These are phyloP conservation scores for Zaprionus taronus DNA, from an alignment of 1,140 invertebrate genomes.

Conservation along the genomic window DNA sequence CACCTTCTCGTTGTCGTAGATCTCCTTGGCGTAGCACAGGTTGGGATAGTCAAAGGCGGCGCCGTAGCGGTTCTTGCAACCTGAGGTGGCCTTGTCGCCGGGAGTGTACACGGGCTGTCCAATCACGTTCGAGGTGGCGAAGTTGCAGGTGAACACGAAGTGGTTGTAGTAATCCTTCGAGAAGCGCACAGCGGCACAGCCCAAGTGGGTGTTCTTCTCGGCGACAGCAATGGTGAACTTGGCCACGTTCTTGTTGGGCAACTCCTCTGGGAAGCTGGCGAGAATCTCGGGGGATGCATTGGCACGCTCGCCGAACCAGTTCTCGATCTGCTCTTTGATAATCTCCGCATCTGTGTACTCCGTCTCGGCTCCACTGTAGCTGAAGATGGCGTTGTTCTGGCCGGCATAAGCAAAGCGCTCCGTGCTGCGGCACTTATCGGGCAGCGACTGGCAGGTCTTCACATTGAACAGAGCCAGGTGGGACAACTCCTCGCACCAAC, in stretches of 20 bases:
- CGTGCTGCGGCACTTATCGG: constrained; percentile 74
- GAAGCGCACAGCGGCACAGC: constrained; percentile 62
- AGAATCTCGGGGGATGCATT: constrained; percentile 61
- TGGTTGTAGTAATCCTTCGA: constrained; percentile 45
- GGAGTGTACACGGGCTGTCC: constrained; percentile 50
- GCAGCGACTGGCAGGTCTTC: constrained; percentile 57
- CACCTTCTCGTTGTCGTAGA: constrained; percentile 70
- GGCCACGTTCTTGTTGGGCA: constrained; percentile 55
- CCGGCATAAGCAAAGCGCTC: constrained; percentile 72
- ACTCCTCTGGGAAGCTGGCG: constrained; percentile 58
- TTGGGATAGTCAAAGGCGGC: constrained; percentile 54
- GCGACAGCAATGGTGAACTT: constrained; percentile 56
- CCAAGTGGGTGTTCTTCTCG: constrained; percentile 58
- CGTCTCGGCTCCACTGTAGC: constrained; percentile 56
- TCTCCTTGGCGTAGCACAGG: constrained; percentile 66
- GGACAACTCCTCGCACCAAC: constrained; percentile 68
- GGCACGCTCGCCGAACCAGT: constrained; percentile 61
- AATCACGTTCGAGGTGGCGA: constrained; percentile 45
- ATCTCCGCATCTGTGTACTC: constrained; percentile 68
- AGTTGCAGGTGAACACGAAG: constrained; percentile 54
- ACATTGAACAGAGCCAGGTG: constrained; percentile 58
- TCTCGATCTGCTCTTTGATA: constrained; percentile 69
- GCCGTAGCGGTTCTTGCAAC: constrained; percentile 49
- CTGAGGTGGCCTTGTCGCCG: constrained; percentile 41
- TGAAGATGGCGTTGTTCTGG: constrained; percentile 72